Evolutionary conservation across 2,113 vertebrate species (phyloP).

Genomic region (Ochotona curzoniae): DNA sequence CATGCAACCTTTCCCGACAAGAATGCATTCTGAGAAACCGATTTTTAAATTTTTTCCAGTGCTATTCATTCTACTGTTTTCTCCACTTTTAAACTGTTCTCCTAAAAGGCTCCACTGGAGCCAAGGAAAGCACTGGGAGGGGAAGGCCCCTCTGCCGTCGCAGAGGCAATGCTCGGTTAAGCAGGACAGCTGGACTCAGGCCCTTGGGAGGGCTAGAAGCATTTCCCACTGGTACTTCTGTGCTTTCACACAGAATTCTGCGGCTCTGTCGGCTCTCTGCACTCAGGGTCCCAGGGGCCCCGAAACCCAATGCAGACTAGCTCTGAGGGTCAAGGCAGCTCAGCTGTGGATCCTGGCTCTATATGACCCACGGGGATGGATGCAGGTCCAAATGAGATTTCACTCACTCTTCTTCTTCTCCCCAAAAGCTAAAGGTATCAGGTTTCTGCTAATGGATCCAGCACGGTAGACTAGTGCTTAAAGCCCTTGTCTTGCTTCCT

Average conservation of each 20-base stretch:
- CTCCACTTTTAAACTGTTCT: background rate
- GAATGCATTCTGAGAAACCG: slow-evolving; percentile 26
- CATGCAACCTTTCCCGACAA: background rate
- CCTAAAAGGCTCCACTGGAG: background rate
- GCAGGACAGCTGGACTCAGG: background rate
- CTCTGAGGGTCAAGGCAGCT: background rate
- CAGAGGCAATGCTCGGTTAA: background rate
- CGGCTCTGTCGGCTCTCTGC: background rate
- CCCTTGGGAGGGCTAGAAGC: background rate
- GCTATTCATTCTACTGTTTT: background rate
- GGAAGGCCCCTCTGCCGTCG: background rate
- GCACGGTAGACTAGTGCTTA: no score
- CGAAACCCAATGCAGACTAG: background rate
- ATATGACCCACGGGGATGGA: background rate
- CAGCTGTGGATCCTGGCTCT: background rate
- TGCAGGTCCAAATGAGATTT: background rate
- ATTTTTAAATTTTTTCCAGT: background rate
- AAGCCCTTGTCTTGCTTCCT: no score
- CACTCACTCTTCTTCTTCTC: background rate
- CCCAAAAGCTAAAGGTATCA: background rate
- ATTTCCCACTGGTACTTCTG: background rate
- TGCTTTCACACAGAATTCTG: background rate
- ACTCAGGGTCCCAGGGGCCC: background rate
- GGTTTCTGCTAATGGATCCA: background rate
- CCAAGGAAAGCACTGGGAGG: background rate